Conservation (phyloP, 1,140 invertebrate genomes). For the Pseudachorutes palmiensis region DNA sequence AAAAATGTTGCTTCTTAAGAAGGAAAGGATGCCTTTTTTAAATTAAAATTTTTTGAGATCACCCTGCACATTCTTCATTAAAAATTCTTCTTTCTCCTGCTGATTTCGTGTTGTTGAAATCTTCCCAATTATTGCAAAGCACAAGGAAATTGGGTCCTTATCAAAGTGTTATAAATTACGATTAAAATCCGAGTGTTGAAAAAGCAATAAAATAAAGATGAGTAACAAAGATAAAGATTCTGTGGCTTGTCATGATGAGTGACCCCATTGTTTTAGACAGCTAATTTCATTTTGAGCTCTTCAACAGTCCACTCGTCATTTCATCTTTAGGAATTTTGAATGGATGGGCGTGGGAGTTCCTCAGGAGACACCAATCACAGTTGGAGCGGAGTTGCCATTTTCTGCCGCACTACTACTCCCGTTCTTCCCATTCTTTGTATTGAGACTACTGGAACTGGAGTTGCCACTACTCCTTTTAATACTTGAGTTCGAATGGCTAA, state of each 20-base stretch:
- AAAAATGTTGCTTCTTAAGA: too few relatives aligned
- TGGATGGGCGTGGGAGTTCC: background rate
- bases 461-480: conserved; percentile 14
- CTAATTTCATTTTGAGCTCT: background rate
- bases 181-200: background rate
- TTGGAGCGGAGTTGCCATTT: conserved; percentile 32
- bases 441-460: conserved; percentile 14
- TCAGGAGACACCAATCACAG: conserved; percentile 31
- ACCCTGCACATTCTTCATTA: too few relatives aligned
- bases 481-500: background rate
- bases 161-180: background rate
- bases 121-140: too few relatives aligned
- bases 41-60: too few relatives aligned
- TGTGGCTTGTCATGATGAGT: background rate
- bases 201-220: background rate
- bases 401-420: conserved; percentile 20
- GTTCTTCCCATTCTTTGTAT: conserved; percentile 18
- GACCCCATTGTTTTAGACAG: background rate
- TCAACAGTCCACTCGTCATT: too few relatives aligned
- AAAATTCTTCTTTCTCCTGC: too few relatives aligned
- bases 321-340: background rate
- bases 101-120: too few relatives aligned
- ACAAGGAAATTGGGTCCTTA: too few relatives aligned
- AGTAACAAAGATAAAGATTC: background rate
- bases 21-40: too few relatives aligned